A percentile compares a stretch with the other conserved stretches of the same genome.
These are phyloP conservation scores for Dromius quadrimaculatus DNA, from an alignment of 2,888 invertebrate species.

Conservation along the genomic window DNA sequence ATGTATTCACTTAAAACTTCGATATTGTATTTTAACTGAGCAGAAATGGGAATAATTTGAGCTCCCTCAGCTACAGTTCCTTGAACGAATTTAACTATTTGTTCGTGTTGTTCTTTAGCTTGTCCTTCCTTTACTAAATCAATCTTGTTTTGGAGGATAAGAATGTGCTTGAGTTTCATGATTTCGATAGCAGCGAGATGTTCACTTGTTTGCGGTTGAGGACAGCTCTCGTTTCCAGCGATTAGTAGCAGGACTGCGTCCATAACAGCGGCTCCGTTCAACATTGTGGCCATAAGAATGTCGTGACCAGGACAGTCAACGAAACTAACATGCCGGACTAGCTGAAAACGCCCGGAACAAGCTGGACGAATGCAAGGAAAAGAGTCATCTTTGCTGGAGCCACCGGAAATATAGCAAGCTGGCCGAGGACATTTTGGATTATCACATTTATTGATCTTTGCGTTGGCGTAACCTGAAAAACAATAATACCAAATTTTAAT, in stretches of 20 bases:
- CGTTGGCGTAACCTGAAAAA: conserved; percentile 89
- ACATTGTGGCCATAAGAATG: conserved; percentile 99
- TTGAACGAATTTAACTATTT: conserved; percentile 97
- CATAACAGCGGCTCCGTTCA: conserved; percentile 99
- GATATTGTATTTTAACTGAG: conserved; percentile 99
- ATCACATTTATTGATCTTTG: conserved; percentile 98
- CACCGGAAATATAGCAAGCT: conserved; percentile 94
- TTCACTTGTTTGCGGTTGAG: conserved; percentile 99
- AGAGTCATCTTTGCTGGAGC: conserved; percentile 95
- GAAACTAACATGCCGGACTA: conserved; percentile 97
- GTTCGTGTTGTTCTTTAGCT: conserved; percentile 98
- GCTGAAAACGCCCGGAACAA: conserved; percentile 92
- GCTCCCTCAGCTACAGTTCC: conserved; percentile 99
- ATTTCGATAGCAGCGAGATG: conserved; percentile 99
- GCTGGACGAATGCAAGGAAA: conserved; percentile 91
- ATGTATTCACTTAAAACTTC: conserved; percentile 99
- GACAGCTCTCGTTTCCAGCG: conserved; percentile 97
- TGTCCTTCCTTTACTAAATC: conserved; percentile 99
- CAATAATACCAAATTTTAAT: neutral
- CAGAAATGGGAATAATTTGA: conserved; percentile 98
- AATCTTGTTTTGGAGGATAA: conserved; percentile 99
- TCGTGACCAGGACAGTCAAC: conserved; percentile 99
- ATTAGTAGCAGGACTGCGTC: conserved; percentile 97
- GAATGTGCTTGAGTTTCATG: conserved; percentile 98
- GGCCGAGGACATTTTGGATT: conserved; percentile 95